Evolutionary conservation across 2,113 vertebrate species (phyloP), one percentile per base, ranked within the genome.

Genomic region (Crocuta crocuta): DNA sequence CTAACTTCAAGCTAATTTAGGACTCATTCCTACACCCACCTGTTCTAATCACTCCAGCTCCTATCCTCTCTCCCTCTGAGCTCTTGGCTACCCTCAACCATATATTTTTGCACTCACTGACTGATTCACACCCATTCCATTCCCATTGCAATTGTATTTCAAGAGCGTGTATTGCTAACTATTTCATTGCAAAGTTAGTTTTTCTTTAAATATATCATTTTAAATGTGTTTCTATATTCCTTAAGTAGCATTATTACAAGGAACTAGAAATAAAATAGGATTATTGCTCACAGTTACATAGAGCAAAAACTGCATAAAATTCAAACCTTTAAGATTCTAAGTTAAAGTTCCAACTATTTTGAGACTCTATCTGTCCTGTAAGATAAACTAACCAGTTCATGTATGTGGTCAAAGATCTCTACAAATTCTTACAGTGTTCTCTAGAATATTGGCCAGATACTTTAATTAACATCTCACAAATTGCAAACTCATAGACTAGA

Each of bases 141-240:
- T 55, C 35, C 55, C 43, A 31, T 17, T 76, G 83, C 33, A 15
- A 48, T 35, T 19, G 10, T 65, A 73, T 94, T 85, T 89, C 55
- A 28, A 89, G 24, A 95, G 24, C 33, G 68, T 81, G 17, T 48
- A 53, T 89, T 79, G 58, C 61, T 82, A 53, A 86, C 7, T 86
- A 43, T 53, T 70, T 93, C 87, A 93, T 58, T 71, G 68, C 24
- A 65, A 65, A 65, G 23, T 79, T 95, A 89, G 2, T 55, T 91
- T 95, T 86, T 19, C 55, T 93, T 82, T 82, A 87, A 92, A 79
- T 53, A 17, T 10, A 76, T 28, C 12, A 73, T 15, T 79, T 81
- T 43, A 96, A 92, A 80, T 90, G 39, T 55, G 48, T 87, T 86
- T 74, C 70, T 95, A 23, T 86, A 74, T 63, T 95, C 63, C 39